Evolutionary conservation across 1,140 invertebrate genomes (phyloP), one percentile per base, ranked within the genome.

Genomic region (Scaptomyza hsui): DNA sequence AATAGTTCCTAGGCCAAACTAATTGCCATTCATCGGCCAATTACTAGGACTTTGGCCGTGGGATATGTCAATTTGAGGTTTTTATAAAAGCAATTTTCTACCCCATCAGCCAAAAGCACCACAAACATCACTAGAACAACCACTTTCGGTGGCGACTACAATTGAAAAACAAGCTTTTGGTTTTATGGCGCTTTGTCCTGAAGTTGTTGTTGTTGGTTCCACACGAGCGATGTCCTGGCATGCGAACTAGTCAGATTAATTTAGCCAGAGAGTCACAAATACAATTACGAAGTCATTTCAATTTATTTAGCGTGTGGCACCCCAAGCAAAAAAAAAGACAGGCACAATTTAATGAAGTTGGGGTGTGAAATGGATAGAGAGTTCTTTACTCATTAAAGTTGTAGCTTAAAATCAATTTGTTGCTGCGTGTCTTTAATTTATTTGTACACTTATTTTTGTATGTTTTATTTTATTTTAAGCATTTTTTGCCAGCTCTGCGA

Each of bases 211-310:
- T 63, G 57, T 45, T 67, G 81, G 81, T 85, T 86, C 77, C 81
- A 85, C 80, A 86, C 80, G 81, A 86, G 69, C 64, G 81, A 61
- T 56, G 69, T 49, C 35, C 59, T 63, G 81, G 81, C 81, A 85
- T 85, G 64, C 81, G 63, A 85, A 85, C 81, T 85, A 86, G 81
- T 88, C 88, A 75, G 82, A 88, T 86, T 86, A 88, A 86, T 86
- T 86, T 82, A 67, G 81, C 75, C 71, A 65, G 78, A 65, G 78
- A 81, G 78, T 78, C 82, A 48, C 81, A 86, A 86, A 86, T 82
- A 86, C 81, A 86, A 86, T 86, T 86, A 86, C 81, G 69, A 72
- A 86, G 74, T 86, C 82, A 88, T 86, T 86, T 86, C 81, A 86
- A 86, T 86, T 86, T 86, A 88, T 86, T 86, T 81, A 88, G 74